Evolutionary conservation across 1,140 invertebrate species (phyloP).

Genomic region (Arctopsyche grandis): DNA sequence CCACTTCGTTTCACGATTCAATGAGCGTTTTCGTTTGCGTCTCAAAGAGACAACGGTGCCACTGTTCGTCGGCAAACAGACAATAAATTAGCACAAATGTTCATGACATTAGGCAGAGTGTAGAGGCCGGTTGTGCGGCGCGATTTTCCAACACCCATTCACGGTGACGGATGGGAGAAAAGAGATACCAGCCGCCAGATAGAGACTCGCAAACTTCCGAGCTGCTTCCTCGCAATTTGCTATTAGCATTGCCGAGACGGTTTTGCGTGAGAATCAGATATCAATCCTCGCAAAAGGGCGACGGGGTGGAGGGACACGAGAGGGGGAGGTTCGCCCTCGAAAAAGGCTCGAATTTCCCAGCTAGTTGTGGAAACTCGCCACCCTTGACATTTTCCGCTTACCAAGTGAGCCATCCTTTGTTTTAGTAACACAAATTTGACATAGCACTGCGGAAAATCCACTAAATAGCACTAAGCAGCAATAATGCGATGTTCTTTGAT

Average conservation of each 20-base stretch:
- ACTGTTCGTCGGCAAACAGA: not conserved
- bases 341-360: not conserved
- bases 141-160: conserved; percentile 5
- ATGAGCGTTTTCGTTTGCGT: not conserved
- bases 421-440: not conserved
- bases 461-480: too few relatives aligned
- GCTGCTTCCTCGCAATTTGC: conserved; percentile 28
- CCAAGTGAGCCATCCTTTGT: not conserved
- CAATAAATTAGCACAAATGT: conserved; percentile 40
- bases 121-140: not conserved
- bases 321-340: not conserved
- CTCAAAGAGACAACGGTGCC: not conserved
- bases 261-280: conserved; percentile 37
- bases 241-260: conserved; percentile 18
- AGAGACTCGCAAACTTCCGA: conserved; percentile 28
- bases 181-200: conserved; percentile 16
- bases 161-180: conserved; percentile 19
- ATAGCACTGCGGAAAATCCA: too few relatives aligned
- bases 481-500: too few relatives aligned
- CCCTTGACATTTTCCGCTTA: not conserved
- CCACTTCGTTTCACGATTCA: not conserved
- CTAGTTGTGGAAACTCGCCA: not conserved
- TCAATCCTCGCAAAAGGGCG: conserved; percentile 23
- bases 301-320: not conserved
- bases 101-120: conserved; percentile 34